Evolutionary conservation across 2,113 vertebrate genomes (phyloP), one percentile per base, ranked within the genome.

Genomic region (Platanista minor): DNA sequence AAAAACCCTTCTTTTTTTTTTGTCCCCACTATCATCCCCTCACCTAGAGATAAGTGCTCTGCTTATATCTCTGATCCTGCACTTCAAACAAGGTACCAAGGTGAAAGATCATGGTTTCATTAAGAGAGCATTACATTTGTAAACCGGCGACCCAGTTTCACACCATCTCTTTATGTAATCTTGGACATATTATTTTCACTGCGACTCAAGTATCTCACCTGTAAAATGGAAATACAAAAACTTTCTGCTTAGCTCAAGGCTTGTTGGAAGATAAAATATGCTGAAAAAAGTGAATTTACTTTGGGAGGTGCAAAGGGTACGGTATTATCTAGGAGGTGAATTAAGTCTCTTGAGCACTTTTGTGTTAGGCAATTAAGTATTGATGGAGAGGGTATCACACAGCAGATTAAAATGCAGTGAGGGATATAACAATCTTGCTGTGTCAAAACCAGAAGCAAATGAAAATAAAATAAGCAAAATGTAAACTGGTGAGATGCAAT

Each of bases 171-270:
- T 86, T 88, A 88, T 23, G 3, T 36, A 91, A 83, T 72, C 27
- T 27, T 89, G 52, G 72, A 21, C 1, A 17, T 82, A 23, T n/a
- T 89, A 61, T 88, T 90, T 92, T 74, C 15, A 71, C 27, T 78
- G 8, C 77, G 20, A 49, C 41, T 98, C 36, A 86, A 87, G 77
- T 39, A 91, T 46, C 54, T 89, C 66, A 93, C 83, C 36, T 96
- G n/a, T 96, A 71, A 97, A 90, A 54, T 90, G 59, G n/a, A 92
- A 25, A 87, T 66, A 49, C 2, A n/a, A 90, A 86, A 69, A 69
- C 9, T 72, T 95, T 91, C 64, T 83, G 46, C 25, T 66, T 74
- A 86, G 78, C 18, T 88, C 43, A 89, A 66, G 71, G 7, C 6
- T 90, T 59, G 15, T 89, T 92, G 75, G 20, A 86, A 61, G 46